Base-by-base conservation (phyloP, 2,797 vertebrate species). In the Sternarchorhynchus goeldii region DNA sequence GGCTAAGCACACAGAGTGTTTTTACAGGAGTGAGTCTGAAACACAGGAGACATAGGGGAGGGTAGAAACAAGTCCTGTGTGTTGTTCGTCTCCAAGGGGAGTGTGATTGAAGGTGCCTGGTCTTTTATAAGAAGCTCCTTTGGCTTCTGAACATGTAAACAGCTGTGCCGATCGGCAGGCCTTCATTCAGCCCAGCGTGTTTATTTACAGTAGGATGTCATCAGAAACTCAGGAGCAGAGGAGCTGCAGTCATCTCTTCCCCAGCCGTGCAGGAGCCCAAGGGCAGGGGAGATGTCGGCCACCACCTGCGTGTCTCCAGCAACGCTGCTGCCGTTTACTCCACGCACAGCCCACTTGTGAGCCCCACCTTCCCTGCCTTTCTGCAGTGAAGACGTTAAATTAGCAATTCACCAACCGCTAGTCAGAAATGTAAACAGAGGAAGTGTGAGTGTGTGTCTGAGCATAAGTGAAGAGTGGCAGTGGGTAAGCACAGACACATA, bases 61-160 rank as follows among this genome's bases (percentile, higher is more conserved):
- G 10, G 45, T 50, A 12, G 39, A 41, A 41, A 41, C 0, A 1
- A 50, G 45, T 50, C 14, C 45, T 41, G 39, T 41, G 39, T 10
- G 10, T 41, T 41, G 39, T 10, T 41, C 1, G 45, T 50, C 45
- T 50, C 45, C 45, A 14, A 2, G 45, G 45, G 12, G 45, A 81
- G 17, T 45, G 73, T 21, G 55, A 79, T 76, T 64, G 78, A 73
- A 82, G 73, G 60, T 68, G 39, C 57, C 62, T 82, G 81, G 73
- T 64, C 69, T 72, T 34, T 29, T 25, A 53, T 20, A 31, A 17
- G 36, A 29, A 36, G 21, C 20, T 18, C 5, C 21, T 21, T 32
- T 41, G 25, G 56, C 31, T 39, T 36, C 66, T 55, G 29, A 53
- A 70, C 8, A 16, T 67, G 68, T 73, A 68, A 73, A 50, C 45